These are phyloP conservation scores for Allobates femoralis DNA, from an alignment of 2,797 vertebrate species.

Conservation along the genomic window DNA sequence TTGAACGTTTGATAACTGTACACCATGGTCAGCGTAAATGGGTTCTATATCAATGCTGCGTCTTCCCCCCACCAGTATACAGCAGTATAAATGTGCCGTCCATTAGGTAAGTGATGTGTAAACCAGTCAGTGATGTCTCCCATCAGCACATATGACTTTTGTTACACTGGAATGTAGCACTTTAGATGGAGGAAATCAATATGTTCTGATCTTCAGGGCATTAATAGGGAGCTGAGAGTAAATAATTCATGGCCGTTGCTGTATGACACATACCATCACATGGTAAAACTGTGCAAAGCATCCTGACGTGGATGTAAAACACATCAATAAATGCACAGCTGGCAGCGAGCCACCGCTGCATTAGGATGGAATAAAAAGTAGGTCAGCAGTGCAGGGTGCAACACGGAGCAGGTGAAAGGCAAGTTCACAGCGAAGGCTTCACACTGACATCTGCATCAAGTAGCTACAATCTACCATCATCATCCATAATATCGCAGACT, in stretches of 20 bases:
- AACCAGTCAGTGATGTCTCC: conserved; percentile 1
- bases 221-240: conserved; percentile 14
- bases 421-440: background rate
- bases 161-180: conserved; percentile 28
- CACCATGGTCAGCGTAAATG: too few relatives aligned
- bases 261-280: conserved; percentile 21
- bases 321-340: conserved; percentile 32
- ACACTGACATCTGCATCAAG: background rate
- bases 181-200: background rate
- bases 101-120: background rate
- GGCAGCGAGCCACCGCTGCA: conserved; percentile 30
- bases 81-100: background rate
- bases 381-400: conserved; percentile 25
- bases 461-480: too few relatives aligned
- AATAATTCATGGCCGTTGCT: conserved; percentile 38
- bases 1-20: too few relatives aligned
- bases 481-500: too few relatives aligned
- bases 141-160: background rate
- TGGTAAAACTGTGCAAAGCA: background rate
- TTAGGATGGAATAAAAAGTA: conserved; percentile 28
- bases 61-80: background rate
- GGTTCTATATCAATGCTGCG: too few relatives aligned
- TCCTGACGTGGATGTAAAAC: conserved; percentile 17
- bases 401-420: background rate
- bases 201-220: conserved; percentile 11